phyloP scores from a whole-genome alignment of 2,113 vertebrate genomes.

The Gallinago jamesoni region DNA sequence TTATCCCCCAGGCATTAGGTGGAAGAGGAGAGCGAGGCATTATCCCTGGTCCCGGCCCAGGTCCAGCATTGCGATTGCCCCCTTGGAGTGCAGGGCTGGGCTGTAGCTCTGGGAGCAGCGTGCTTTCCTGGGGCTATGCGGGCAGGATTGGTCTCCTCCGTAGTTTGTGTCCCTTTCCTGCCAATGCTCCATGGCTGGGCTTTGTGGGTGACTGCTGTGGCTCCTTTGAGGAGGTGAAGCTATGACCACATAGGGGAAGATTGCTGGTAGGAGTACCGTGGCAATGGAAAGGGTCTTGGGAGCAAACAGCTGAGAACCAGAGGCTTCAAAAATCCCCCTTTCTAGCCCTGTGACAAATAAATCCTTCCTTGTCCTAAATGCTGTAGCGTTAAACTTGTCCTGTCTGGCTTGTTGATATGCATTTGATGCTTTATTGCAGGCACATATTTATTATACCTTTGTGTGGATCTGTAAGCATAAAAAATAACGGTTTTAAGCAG shows the following conservation, averaged over 20 bases:
- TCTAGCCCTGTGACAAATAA: not conserved
- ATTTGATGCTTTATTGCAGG: not conserved
- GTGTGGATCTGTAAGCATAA: not conserved
- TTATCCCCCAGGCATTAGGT: not conserved
- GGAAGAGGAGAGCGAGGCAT: not conserved
- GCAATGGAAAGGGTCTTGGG: not conserved
- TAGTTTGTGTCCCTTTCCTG: not conserved
- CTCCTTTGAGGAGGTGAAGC: not conserved
- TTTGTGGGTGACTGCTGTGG: not conserved
- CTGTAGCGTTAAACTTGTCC: not conserved
- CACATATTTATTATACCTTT: not conserved
- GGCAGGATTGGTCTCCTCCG: not conserved
- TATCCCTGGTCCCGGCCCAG: not conserved
- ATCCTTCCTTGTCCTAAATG: not conserved
- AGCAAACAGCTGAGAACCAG: not conserved
- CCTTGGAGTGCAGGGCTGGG: no score
- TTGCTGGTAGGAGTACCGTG: not conserved
- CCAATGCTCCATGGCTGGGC: rapidly evolving
- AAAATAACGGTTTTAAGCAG: not conserved
- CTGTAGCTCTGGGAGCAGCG: not conserved
- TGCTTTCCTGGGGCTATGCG: not conserved
- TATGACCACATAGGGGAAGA: rapidly evolving
- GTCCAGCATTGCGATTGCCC: not conserved
- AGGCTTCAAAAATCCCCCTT: not conserved
- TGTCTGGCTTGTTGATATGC: not conserved